phyloP scores from a whole-genome alignment of 2,888 invertebrate species.

The Agrenia bidenticulata region DNA sequence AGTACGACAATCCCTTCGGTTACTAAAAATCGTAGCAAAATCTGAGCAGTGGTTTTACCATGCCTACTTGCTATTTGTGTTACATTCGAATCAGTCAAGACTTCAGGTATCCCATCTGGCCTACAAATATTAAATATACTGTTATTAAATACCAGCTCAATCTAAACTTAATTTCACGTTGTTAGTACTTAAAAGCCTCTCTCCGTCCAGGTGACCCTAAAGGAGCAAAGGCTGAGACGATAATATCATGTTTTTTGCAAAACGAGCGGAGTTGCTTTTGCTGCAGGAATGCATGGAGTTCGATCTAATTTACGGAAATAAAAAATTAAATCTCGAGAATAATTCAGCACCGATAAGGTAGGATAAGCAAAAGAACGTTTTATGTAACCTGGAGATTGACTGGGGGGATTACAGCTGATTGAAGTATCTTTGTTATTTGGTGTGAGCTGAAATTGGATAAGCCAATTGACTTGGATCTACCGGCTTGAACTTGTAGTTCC shows the following conservation, averaged over 20 bases:
- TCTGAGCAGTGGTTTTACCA: constrained; percentile 72
- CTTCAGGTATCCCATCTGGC: constrained; percentile 30
- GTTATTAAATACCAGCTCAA: neutral
- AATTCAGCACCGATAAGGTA: neutral
- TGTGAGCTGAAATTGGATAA: constrained; percentile 77
- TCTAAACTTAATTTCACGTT: neutral
- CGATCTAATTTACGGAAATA: constrained; percentile 59
- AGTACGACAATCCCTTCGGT: constrained; percentile 74
- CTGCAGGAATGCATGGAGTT: constrained; percentile 76
- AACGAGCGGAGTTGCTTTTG: constrained; percentile 65
- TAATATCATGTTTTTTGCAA: constrained; percentile 67
- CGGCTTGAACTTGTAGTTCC: constrained; percentile 68
- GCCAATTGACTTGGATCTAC: constrained; percentile 76
- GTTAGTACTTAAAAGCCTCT: constrained; percentile 23
- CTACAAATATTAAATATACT: neutral
- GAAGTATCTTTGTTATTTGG: constrained; percentile 70
- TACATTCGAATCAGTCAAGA: constrained; percentile 55
- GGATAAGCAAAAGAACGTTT: too few species aligned
- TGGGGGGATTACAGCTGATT: constrained; percentile 65
- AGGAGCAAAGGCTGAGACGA: constrained; percentile 75
- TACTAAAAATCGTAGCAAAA: constrained; percentile 70
- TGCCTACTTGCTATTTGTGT: constrained; percentile 57
- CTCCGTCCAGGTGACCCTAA: constrained; percentile 55
- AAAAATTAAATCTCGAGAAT: neutral
- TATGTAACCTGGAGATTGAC: constrained; percentile 59